Conservation (phyloP, 2,797 vertebrate species). For the Ataeniobius toweri region DNA sequence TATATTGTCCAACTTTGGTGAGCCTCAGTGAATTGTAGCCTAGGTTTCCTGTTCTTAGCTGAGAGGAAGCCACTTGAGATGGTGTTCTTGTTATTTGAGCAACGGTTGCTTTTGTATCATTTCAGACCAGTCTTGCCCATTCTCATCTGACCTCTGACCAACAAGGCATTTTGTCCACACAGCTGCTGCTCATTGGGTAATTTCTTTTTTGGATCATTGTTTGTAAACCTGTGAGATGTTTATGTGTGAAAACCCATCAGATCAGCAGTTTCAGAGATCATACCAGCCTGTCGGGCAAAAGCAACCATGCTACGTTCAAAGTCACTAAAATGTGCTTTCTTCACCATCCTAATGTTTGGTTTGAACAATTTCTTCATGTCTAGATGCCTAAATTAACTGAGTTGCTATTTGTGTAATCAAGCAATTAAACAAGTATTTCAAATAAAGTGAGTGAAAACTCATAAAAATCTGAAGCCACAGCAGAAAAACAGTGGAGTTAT, state of each 20-base stretch:
- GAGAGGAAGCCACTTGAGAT: not conserved
- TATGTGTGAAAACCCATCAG: not conserved
- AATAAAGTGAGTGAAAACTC: too few species aligned
- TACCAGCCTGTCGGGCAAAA: not conserved
- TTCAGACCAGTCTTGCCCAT: not conserved
- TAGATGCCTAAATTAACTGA: not conserved
- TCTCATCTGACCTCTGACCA: not conserved
- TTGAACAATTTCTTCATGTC: not conserved
- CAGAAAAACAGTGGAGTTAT: not conserved
- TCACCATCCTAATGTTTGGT: not conserved
- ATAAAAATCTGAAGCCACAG: not conserved
- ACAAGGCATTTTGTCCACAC: not conserved
- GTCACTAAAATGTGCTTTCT: not conserved
- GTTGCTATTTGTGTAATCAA: not conserved
- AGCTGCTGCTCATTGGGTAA: not conserved
- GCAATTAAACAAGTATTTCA: not conserved
- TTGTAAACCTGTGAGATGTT: not conserved
- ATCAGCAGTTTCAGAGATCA: not conserved
- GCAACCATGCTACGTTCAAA: not conserved
- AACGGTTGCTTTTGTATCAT: not conserved
- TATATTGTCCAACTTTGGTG: not conserved
- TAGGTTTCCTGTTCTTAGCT: not conserved
- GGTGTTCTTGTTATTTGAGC: not conserved
- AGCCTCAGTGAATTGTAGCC: not conserved
- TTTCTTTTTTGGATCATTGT: not conserved